A percentile compares a stretch with the other conserved stretches of the same genome.
phyloP scores from a whole-genome alignment of 2,113 vertebrate genomes.

The Gadus macrocephalus region DNA sequence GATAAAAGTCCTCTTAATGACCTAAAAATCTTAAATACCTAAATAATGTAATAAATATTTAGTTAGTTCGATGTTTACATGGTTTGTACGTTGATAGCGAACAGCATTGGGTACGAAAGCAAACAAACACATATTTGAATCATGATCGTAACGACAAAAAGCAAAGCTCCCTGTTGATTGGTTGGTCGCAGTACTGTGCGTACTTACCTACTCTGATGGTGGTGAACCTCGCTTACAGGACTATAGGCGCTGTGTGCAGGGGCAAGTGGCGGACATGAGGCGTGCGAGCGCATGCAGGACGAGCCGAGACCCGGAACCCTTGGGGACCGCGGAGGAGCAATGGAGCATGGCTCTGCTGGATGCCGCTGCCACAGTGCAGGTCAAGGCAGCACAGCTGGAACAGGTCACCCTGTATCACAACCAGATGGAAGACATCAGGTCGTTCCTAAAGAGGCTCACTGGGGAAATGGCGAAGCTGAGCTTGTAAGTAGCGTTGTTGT shows the following conservation, averaged over 20 bases:
- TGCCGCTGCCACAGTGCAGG: conserved; percentile 70
- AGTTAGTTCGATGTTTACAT: neutral
- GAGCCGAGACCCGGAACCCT: conserved; percentile 10
- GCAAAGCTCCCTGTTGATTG: neutral
- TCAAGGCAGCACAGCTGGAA: conserved; percentile 74
- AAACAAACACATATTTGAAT: neutral
- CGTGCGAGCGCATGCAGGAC: neutral
- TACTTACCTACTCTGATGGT: neutral
- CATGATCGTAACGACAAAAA: neutral
- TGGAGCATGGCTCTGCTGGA: conserved; percentile 75
- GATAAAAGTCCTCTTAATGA: neutral
- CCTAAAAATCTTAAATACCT: too few species aligned
- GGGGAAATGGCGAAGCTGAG: conserved; percentile 75
- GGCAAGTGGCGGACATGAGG: conserved; percentile 49
- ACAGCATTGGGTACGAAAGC: neutral
- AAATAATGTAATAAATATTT: neutral
- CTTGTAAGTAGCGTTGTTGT: conserved; percentile 72
- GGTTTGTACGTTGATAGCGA: neutral
- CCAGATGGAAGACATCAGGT: conserved; percentile 58
- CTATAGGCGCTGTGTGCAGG: conserved; percentile 39
- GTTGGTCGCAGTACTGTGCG: neutral
- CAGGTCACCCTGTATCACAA: conserved; percentile 76
- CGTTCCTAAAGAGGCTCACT: conserved; percentile 67
- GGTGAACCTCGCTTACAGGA: conserved; percentile 34
- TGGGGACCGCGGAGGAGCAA: conserved; percentile 20